Conservation (phyloP, 2,797 vertebrate species). For the Fistularia tabacaria region DNA sequence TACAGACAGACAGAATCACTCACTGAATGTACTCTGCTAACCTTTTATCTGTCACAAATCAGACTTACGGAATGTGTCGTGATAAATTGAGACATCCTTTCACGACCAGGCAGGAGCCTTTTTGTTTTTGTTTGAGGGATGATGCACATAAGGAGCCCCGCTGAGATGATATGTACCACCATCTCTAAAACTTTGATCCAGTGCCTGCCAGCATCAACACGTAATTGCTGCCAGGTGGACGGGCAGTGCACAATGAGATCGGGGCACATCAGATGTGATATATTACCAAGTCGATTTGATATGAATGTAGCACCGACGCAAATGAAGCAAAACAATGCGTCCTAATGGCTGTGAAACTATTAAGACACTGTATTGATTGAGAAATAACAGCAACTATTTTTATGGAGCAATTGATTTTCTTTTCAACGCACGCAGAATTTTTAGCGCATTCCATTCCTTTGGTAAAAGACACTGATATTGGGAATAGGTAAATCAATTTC, state of each 20-base stretch:
- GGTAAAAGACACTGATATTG: too few species aligned
- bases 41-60: slow-evolving; percentile 2
- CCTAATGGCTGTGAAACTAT: too few species aligned
- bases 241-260: neutral
- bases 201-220: slow-evolving; percentile 16
- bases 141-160: neutral
- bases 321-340: neutral
- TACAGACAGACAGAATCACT: slow-evolving; percentile 6
- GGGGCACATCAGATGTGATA: too few species aligned
- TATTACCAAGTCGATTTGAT: neutral
- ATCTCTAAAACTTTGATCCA: slow-evolving; percentile 21
- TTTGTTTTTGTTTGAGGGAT: neutral
- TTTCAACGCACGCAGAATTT: too few species aligned
- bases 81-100: neutral
- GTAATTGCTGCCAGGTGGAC: slow-evolving; percentile 21
- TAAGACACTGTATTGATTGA: too few species aligned
- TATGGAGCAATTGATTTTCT: too few species aligned
- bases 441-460: too few species aligned
- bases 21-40: slow-evolving; percentile 11
- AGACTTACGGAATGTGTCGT: neutral
- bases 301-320: neutral
- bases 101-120: neutral
- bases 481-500: too few species aligned
- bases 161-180: too few species aligned
- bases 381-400: too few species aligned